Base-by-base conservation (phyloP, 1,140 invertebrate genomes). In the Drosophila tsacasi region DNA sequence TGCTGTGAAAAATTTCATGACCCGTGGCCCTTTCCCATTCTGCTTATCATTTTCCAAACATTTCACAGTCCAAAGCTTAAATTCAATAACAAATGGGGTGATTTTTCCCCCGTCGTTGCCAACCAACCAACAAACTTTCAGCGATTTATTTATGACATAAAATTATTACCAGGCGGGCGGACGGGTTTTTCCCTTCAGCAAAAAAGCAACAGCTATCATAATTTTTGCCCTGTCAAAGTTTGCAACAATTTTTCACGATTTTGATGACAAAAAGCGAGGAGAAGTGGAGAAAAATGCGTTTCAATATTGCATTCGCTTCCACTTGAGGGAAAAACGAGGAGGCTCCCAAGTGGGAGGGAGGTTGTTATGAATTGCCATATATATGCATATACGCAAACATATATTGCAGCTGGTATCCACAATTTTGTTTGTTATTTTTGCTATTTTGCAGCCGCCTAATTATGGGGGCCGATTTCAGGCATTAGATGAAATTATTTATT, bases 241-340 rank as follows among this genome's bases (percentile, higher is more conserved):
- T 86, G 83, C 76, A 87, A 67, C 83, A 86, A 86, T 86, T 86
- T 86, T 86, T 86, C 83, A 86, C 79, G 83, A 73, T 86, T 86
- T 85, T 85, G 78, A 83, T 61, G 82, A 76, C 62, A 74, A 62
- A 74, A 73, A 72, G 44, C 54, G 50, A 27, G 55, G 27, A 47
- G 30, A 37, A 49, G 42, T 12, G 35, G 62, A 57, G 50, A 84
- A 81, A 81, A 85, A 84, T 83, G 72, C 73, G 63, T 71, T 81
- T 67, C 73, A 81, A 84, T 81, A 81, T 84, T 84, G 71, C 71
- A 73, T 79, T 52, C 55, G 59, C 39, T 63, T 44, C 39, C 63
- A 39, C 35, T 58, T 30, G 25, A 58, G 59, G 32, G 39, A 54
- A 81, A 79, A 80, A 81, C 30, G 32, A 61, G 66, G 30, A 46